Evolutionary conservation across 2,113 vertebrate species (phyloP).

Genomic region (Phodopus roborovskii): DNA sequence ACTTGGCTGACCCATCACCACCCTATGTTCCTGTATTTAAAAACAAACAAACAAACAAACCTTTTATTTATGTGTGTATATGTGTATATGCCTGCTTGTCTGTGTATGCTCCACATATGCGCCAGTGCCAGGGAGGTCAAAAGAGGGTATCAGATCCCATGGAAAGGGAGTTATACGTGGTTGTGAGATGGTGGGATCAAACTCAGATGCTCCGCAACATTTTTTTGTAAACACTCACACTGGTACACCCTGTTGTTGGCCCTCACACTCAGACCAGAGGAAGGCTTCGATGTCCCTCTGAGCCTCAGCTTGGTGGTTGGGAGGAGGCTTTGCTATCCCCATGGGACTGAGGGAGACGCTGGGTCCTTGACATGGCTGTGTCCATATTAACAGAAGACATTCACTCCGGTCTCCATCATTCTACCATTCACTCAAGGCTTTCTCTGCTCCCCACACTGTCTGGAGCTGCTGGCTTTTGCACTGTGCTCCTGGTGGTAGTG

Average conservation of each 20-base stretch:
- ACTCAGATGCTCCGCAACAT: fast-evolving
- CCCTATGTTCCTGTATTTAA: not conserved
- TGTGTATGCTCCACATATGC: not conserved
- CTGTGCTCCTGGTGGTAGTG: not conserved
- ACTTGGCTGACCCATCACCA: not conserved
- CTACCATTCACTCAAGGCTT: not conserved
- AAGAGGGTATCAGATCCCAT: not conserved
- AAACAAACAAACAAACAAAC: too few species aligned
- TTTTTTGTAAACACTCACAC: not conserved
- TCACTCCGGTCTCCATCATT: not conserved
- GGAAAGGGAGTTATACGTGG: not conserved
- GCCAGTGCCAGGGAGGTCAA: not conserved
- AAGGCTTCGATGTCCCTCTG: not conserved
- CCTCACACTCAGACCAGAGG: not conserved
- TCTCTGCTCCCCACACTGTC: not conserved
- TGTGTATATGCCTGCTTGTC: not conserved
- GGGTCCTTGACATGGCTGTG: not conserved
- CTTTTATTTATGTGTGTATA: not conserved
- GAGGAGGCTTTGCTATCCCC: not conserved
- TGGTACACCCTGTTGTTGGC: too few species aligned
- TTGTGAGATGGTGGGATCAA: not conserved
- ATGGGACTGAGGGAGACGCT: too few species aligned
- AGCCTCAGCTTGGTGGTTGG: not conserved
- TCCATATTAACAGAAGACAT: not conserved
- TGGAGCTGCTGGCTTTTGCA: not conserved